Conservation (phyloP, 2,888 invertebrate species). For the Drosophila mimetica region DNA sequence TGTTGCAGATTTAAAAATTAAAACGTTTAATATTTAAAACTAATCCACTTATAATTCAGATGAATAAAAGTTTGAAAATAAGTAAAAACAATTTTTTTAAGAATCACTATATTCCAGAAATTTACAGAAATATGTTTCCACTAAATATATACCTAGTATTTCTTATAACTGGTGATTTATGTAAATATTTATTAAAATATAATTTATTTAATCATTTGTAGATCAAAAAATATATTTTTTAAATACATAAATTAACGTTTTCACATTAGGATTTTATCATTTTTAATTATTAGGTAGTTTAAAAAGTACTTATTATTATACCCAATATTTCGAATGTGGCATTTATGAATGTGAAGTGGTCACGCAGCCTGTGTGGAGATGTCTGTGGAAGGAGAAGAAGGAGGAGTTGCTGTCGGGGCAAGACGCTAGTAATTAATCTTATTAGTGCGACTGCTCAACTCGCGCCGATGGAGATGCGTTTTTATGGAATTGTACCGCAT, state of each 20-base stretch:
- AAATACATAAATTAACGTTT: too few relatives aligned
- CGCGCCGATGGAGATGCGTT: slow-evolving; percentile 32
- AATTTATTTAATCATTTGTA: not conserved
- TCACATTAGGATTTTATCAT: too few relatives aligned
- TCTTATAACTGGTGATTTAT: too few relatives aligned
- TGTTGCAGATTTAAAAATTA: not conserved
- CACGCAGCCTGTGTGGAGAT: slow-evolving; percentile 26
- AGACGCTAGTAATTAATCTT: slow-evolving; percentile 73
- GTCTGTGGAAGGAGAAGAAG: not conserved
- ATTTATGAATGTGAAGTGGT: slow-evolving; percentile 30
- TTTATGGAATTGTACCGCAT: slow-evolving; percentile 52
- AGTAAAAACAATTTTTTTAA: too few relatives aligned
- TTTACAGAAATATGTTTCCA: too few relatives aligned
- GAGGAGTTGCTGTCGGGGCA: slow-evolving; percentile 21
- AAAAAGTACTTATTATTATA: too few relatives aligned
- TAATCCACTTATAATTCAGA: not conserved
- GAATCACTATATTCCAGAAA: too few relatives aligned
- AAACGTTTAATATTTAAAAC: too few relatives aligned
- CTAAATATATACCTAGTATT: too few relatives aligned
- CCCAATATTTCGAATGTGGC: not conserved
- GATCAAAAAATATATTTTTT: not conserved
- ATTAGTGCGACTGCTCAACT: slow-evolving; percentile 32
- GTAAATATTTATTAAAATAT: too few relatives aligned
- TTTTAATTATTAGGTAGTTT: too few relatives aligned
- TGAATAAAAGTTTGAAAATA: too few relatives aligned